Conservation (phyloP, 2,797 vertebrate genomes). For the Sebastes matsubarae region DNA sequence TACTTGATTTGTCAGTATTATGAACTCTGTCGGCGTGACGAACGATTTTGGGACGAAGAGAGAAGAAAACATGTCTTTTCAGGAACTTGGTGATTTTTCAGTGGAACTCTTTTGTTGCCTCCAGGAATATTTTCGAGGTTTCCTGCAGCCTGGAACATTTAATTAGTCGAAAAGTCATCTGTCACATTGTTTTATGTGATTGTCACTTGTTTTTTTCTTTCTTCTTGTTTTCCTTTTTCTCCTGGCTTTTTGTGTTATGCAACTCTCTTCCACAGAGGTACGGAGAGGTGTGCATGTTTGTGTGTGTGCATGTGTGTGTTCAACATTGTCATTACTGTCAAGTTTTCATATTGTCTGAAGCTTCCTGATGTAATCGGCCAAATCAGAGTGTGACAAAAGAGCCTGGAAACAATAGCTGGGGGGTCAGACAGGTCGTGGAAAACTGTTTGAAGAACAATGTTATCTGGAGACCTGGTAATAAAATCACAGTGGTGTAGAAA, state of each 20-base stretch:
- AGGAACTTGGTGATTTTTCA: neutral
- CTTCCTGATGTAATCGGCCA: conserved; percentile 61
- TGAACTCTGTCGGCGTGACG: neutral
- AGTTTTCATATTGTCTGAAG: conserved; percentile 51
- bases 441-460: conserved; percentile 67
- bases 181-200: conserved; percentile 29
- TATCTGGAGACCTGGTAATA: conserved; percentile 53
- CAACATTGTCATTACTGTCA: conserved; percentile 10
- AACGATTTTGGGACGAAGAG: neutral
- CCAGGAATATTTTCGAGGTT: conserved; percentile 28
- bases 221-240: neutral
- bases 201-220: neutral
- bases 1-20: neutral
- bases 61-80: conserved; percentile 4
- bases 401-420: conserved; percentile 56
- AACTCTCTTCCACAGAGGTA: conserved; percentile 12
- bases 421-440: conserved; percentile 57
- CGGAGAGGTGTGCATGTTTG: neutral
- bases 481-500: conserved; percentile 36
- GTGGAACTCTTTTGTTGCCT: neutral
- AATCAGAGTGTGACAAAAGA: conserved; percentile 49
- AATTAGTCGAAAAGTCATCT: conserved; percentile 31
- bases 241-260: conserved; percentile 5
- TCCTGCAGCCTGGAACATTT: conserved; percentile 19
- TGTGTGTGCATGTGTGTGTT: neutral